Evolutionary conservation across 2,113 vertebrate genomes (phyloP), one percentile per base, ranked within the genome.

Genomic region (Erythrocercus mccallii): DNA sequence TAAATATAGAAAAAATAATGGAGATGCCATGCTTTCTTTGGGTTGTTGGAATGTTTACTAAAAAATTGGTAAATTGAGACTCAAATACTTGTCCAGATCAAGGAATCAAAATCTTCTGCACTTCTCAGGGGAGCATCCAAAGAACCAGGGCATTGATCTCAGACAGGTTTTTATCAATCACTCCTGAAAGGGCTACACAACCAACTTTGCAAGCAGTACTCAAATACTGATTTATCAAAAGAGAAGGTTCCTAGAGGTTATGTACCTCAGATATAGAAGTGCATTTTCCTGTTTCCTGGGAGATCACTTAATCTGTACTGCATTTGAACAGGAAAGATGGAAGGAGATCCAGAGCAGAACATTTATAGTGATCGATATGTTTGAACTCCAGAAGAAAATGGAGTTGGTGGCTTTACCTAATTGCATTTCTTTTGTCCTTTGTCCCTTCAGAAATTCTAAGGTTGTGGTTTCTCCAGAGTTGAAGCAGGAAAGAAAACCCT

Each of bases 141-240:
- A 58, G 23, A 90, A 23, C 15, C 27, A 87, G 20, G 15, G 16
- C 66, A 86, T n/a, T 92, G 62, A 72, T 80, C 45, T 85, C 37
- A 80, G 64, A 18, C 6, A 12, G 12, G 21, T 66, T 94, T 90
- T 70, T 54, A 66, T 95, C 85, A 73, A 69, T 86, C 85, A 90
- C 20, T 90, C 40, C 31, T 77, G 54, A 86, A 88, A 85, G 57
- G 33, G 35, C 62, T 92, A 21, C 53, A 83, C 65, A 94, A 62
- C 40, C 20, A 85, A 53, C 35, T 92, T 77, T 72, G 18, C 54
- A 82, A 85, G 68, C 42, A 73, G 60, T 80, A 77, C 82, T 93
- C 54, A 92, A 85, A 69, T n/a, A n/a, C 9, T 79, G 48, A 68
- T 94, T 94, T 85, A 69, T 97, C 74, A 86, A 42, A 90, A 65